Conservation (phyloP, 37 sponge, comb jelly and placozoan genomes). For the Cliona cf. orientalis region DNA sequence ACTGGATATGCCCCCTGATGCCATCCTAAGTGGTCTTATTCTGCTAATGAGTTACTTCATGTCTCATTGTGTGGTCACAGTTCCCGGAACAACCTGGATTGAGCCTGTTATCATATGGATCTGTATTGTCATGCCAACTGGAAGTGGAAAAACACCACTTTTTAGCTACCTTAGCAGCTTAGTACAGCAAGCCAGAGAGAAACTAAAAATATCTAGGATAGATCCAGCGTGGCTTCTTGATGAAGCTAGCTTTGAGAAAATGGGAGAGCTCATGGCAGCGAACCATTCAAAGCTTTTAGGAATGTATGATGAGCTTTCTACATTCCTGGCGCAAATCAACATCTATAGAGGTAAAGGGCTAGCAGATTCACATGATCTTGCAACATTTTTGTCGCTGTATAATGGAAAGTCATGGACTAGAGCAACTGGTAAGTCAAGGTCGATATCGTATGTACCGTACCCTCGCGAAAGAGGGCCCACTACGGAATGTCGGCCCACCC, state of each 20-base stretch:
- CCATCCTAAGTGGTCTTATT: constrained; percentile 7
- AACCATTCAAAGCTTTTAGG: constrained; percentile 19
- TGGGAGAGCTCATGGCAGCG: constrained; percentile 26
- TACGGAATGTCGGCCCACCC: too few relatives aligned
- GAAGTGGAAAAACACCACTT: constrained; percentile 17
- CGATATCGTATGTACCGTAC: too few relatives aligned
- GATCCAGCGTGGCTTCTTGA: constrained; percentile 19
- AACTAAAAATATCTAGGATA: not conserved
- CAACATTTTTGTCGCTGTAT: constrained; percentile 4
- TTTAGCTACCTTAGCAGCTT: not conserved
- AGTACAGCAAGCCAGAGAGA: not conserved
- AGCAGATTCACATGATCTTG: constrained; percentile 18
- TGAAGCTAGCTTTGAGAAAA: constrained; percentile 29
- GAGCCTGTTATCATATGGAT: constrained; percentile 28
- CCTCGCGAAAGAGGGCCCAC: too few relatives aligned
- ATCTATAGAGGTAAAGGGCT: constrained; percentile 10
- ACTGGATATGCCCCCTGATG: constrained; percentile 26
- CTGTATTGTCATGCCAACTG: constrained; percentile 27
- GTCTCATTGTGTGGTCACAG: constrained; percentile 2
- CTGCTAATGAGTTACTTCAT: not conserved
- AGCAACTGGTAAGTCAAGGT: constrained; percentile 32
- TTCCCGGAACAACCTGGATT: constrained; percentile 4
- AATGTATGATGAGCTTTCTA: constrained; percentile 34
- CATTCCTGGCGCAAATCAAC: constrained; percentile 37
- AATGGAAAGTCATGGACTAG: constrained; percentile 14